Base-by-base conservation (phyloP, 1,140 invertebrate genomes). In the Brachionus rotundiformis region DNA sequence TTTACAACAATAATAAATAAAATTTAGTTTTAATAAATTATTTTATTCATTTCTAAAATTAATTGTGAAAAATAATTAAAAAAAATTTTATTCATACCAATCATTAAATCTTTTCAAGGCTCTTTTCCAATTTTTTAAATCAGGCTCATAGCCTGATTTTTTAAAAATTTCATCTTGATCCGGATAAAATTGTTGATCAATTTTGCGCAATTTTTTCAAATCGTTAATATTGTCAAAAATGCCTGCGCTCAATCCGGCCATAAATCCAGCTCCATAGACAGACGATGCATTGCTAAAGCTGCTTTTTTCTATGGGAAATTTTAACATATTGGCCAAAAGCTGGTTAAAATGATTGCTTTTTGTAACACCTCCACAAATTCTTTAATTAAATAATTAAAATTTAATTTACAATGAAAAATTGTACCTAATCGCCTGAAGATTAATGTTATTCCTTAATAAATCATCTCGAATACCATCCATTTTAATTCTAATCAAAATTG, bases 251-350 rank as follows among this genome's bases (percentile, higher is more conserved):
- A 73, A 44, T 13, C 68, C 68, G 10, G 68, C 68, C 5, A 44
- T 13, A 27, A 73, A 73, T 23, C 36, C 68, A 19, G 39, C 68
- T 25, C 68, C 68, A 73, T 73, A 73, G 23, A 41, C 36, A 0
- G 68, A 73, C 25, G 68, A 73, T n/a, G 68, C 19, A 44, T 73
- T 25, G n/a, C 68, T 73, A 73, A 73, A 73, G 19, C 44, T 73
- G 44, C 68, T 73, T 73, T 25, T 73, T 44, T 73, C 68, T 1
- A 27, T 25, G 3, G 33, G 36, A 73, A 44, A 44, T 27, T 73
- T 31, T n/a, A 73, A 44, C 8, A 73, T 25, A 44, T 73, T 73
- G 44, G 68, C 19, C 41, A 73, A 73, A 1, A 73, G 19, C 44
- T 73, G 68, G 44, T 41, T 41, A 41, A 73, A 73, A 31, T 44